Conservation (phyloP, 1,140 invertebrate genomes). For the Meloidogyne hapla region DNA sequence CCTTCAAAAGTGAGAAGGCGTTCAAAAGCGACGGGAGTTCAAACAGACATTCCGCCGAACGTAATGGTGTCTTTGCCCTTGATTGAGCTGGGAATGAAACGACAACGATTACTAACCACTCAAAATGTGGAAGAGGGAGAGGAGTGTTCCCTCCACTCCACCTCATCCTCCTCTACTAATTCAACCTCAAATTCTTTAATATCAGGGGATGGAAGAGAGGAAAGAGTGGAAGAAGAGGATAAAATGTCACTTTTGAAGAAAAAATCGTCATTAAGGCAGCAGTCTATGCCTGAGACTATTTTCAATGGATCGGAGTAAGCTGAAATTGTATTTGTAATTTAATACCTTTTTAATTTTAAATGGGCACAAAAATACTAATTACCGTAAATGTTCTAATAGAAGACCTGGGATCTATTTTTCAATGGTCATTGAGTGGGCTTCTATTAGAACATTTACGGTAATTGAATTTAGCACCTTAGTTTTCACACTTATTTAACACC, state of each 20-base stretch:
- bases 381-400: no score
- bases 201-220: background rate
- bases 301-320: background rate
- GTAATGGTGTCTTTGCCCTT: background rate
- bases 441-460: no score
- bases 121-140: background rate
- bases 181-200: background rate
- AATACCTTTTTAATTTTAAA: background rate
- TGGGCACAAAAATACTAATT: no score
- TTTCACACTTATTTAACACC: no score
- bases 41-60: slow-evolving; percentile 1
- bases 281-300: background rate
- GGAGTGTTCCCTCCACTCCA: background rate
- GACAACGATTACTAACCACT: background rate
- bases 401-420: no score
- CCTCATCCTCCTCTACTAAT: background rate
- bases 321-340: no score
- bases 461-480: no score
- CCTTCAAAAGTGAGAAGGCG: background rate
- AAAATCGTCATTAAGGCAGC: background rate
- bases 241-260: background rate
- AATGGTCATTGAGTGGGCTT: no score
- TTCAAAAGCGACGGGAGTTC: background rate
- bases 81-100: background rate
- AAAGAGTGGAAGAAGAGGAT: background rate